A percentile compares a stretch with the other conserved stretches of the same genome.
Conservation (phyloP, 2,797 vertebrate species). For the Acrossocheilus fasciatus region DNA sequence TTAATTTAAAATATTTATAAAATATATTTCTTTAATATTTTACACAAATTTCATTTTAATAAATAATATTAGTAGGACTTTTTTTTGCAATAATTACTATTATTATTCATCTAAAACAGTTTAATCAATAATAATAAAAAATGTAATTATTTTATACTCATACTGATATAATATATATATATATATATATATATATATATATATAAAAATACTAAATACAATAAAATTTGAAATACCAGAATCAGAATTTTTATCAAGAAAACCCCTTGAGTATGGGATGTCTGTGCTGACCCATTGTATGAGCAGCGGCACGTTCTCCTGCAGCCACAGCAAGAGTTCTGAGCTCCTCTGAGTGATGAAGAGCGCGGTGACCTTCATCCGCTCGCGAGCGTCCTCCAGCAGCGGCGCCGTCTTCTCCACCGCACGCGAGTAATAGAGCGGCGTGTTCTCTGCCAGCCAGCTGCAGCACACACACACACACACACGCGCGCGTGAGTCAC, state of each 20-base stretch:
- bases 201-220: too few relatives aligned
- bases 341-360: slow-evolving; percentile 73
- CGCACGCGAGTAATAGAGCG: slow-evolving; percentile 78
- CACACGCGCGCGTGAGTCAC: not conserved
- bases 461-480: slow-evolving; percentile 68
- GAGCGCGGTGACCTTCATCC: slow-evolving; percentile 64
- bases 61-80: too few relatives aligned
- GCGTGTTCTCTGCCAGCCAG: slow-evolving; percentile 85
- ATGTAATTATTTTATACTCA: too few relatives aligned
- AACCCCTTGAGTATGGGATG: not conserved
- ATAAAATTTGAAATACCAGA: too few relatives aligned
- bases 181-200: too few relatives aligned
- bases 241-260: not conserved
- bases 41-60: too few relatives aligned
- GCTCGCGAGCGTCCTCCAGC: slow-evolving; percentile 77
- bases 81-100: too few relatives aligned
- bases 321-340: slow-evolving; percentile 76
- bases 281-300: slow-evolving; percentile 82
- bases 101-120: too few relatives aligned
- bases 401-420: slow-evolving; percentile 74
- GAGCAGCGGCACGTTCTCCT: slow-evolving; percentile 75
- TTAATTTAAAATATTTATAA: too few relatives aligned
- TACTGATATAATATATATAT: too few relatives aligned
- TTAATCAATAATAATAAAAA: too few relatives aligned
- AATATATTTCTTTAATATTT: too few relatives aligned